Evolutionary conservation across 1,140 invertebrate genomes (phyloP), one percentile per base, ranked within the genome.

Genomic region (Psix sp.): DNA sequence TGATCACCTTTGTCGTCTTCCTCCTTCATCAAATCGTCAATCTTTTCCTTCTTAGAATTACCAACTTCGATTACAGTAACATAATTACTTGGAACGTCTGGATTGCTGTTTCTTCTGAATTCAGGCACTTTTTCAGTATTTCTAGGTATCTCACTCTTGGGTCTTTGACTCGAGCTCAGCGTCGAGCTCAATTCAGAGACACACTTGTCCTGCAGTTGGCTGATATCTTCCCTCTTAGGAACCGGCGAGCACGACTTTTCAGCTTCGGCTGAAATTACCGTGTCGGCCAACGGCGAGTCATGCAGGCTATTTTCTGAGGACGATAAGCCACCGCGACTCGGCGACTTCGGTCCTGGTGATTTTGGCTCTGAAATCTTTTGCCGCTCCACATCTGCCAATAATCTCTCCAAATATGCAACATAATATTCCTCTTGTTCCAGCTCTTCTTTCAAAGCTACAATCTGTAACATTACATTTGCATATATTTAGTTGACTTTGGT

Each of bases 371-470:
- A 70, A 56, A 82, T 78, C 48, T 91, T 92, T 74, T 93, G 92
- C 74, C 93, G 91, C 75, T 94, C 93, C 5, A 95, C 93, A 86
- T 95, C 94, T 42, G 92, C 92, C 13, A 96, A 81, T 31, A 96
- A 83, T 52, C 92, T 90, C 83, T 96, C 94, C 71, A 96, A 88
- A 86, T 96, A 96, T 82, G 95, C 93, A 5, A 96, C 94, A 79
- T 96, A 96, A 79, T 95, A 93, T 80, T 95, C 93, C 86, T 96
- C 95, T 81, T 96, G 94, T 79, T 95, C 93, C 20, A 96, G 86
- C 85, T 96, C 94, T 80, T 95, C 93, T 81, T 91, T 91, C 39
- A 96, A 89, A 63, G 92, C 89, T 40, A 89, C 87, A 45, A 95
- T 93, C 82, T 88, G 16, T 42, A 38, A 51, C 46, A 62, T 35